Base-by-base conservation (phyloP, 2,797 vertebrate species). In the Bucorvus abyssinicus region DNA sequence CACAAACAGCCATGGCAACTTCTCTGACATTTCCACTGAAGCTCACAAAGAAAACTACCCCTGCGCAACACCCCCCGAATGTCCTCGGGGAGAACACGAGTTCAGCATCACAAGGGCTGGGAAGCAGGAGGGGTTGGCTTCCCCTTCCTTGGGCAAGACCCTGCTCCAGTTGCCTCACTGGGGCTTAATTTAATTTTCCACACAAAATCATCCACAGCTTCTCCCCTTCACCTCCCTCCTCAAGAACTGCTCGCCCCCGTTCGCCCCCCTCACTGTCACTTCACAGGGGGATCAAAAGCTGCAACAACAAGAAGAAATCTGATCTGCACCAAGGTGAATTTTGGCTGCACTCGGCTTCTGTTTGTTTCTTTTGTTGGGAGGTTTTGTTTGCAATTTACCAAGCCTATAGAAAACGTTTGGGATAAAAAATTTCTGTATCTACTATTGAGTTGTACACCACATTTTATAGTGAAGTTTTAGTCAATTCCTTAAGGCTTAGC, bases 121-220 rank as follows among this genome's bases (percentile, higher is more conserved):
- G 30, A 14, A 70, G 36, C 26, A 77, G 45, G 29, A 80, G 30
- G 2, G 8, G 8, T 5, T 74, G 50, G 32, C 50, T 80, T 94
- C 85, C 64, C 75, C 38, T 71, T 92, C 53, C 81, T 53, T 64
- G 23, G 56, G 84, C 55, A 96, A 88, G 64, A 79, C 50, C 74
- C 71, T 44, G 56, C 70, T 94, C 64, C 64, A 84, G 36, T 74
- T 76, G 57, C 86, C 68, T 95, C 40, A 45, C 60, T 79, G 40
- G 76, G 32, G 63, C 56, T 95, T 93, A 91, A 97, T 96, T 95
- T 83, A 79, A 89, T 95, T 96, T 96, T 95, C 84, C 60, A 40
- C 44, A 85, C 49, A 94, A 82, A 84, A 84, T 32, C 71, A 87
- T 18, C 45, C 36, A 32, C 50, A 90, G 76, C 65, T 82, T 78